phyloP scores from a whole-genome alignment of 2,797 vertebrate species.

The Muscicapa comitata region DNA sequence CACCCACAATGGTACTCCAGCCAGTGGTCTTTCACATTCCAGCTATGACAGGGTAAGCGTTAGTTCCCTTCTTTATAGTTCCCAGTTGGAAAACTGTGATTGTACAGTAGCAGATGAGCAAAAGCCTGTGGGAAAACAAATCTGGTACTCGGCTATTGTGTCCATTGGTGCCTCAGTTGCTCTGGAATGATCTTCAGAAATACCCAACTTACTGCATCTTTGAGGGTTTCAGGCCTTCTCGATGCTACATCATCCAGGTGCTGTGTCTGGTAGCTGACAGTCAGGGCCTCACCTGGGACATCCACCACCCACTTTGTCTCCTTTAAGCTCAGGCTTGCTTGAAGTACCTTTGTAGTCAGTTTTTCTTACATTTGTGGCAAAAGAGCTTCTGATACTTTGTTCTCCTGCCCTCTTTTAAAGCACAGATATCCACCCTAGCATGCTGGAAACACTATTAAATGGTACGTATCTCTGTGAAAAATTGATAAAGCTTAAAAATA shows the following conservation, averaged over 20 bases:
- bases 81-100: background rate
- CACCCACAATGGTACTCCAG: background rate
- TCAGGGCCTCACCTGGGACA: background rate
- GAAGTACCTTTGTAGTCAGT: background rate
- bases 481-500: background rate
- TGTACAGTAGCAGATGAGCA: background rate
- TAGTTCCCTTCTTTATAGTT: background rate
- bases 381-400: background rate
- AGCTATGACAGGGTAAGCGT: background rate
- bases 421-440: rapidly evolving
- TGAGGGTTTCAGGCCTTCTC: background rate
- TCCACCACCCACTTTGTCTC: background rate
- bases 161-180: background rate
- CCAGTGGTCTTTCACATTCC: background rate
- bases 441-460: background rate
- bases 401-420: background rate
- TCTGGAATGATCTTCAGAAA: background rate
- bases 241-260: background rate
- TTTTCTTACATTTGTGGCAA: background rate
- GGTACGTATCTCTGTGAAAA: background rate
- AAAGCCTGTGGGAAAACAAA: background rate
- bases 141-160: background rate
- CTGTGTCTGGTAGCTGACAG: background rate
- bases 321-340: background rate
- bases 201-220: background rate